Percentiles rank a stretch among this genome's conserved stretches.
Conservation (phyloP, 2,888 invertebrate genomes). For the Leptopilina syphax region DNA sequence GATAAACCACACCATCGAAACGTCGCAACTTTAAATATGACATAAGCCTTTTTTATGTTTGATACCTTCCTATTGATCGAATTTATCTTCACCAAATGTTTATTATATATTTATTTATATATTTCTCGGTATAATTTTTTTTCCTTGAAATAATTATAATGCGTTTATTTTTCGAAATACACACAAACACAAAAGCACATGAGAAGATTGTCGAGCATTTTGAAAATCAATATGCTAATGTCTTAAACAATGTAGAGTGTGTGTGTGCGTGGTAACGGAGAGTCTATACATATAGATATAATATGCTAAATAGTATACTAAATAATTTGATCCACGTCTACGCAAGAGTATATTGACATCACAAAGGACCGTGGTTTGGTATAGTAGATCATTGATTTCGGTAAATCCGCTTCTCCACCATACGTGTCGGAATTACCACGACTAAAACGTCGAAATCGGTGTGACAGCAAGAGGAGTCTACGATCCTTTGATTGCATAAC, state of each 20-base stretch:
- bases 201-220: too few species aligned
- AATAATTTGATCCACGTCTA: conserved; percentile 38
- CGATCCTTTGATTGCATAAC: conserved; percentile 54
- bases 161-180: too few species aligned
- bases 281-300: background rate
- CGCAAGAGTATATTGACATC: conserved; percentile 27
- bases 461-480: conserved; percentile 56
- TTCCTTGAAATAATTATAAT: too few species aligned
- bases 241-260: background rate
- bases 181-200: too few species aligned
- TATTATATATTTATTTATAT: too few species aligned
- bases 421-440: conserved; percentile 43
- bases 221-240: background rate
- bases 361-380: conserved; percentile 31
- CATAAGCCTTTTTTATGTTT: too few species aligned
- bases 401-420: conserved; percentile 50
- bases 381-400: conserved; percentile 59
- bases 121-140: too few species aligned
- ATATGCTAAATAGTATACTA: conserved; percentile 19
- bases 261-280: background rate
- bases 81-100: too few species aligned
- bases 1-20: too few species aligned
- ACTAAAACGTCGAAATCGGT: conserved; percentile 49
- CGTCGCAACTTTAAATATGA: too few species aligned
- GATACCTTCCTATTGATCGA: too few species aligned